Percentiles rank a stretch among this genome's conserved stretches.
These are phyloP conservation scores for Collichthys lucidus DNA, from an alignment of 2,113 vertebrate species.

Conservation along the genomic window DNA sequence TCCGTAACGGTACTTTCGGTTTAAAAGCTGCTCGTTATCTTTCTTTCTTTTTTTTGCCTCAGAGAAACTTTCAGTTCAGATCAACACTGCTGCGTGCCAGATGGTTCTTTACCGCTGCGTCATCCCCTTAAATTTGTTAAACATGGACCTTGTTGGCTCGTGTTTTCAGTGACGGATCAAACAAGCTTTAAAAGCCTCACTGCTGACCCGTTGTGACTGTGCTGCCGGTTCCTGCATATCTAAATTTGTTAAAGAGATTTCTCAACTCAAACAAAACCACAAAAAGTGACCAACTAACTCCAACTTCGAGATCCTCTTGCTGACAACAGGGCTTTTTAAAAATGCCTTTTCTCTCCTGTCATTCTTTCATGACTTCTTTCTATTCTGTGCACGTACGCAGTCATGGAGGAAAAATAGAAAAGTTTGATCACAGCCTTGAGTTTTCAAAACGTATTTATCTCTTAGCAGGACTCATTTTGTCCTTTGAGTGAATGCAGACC, in stretches of 20 bases:
- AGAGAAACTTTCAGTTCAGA: conserved; percentile 31
- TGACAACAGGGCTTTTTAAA: conserved; percentile 1
- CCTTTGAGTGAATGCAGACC: background rate
- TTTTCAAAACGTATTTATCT: background rate
- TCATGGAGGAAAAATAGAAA: background rate
- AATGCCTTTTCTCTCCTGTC: background rate
- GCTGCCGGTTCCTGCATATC: background rate
- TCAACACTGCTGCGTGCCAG: conserved; percentile 21
- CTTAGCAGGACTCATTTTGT: conserved; percentile 8
- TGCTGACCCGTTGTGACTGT: background rate
- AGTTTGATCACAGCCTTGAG: conserved; percentile 4
- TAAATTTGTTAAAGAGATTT: conserved; percentile 18
- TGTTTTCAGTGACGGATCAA: conserved; percentile 4
- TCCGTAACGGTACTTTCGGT: conserved; percentile 25
- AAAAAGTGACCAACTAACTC: conserved; percentile 3
- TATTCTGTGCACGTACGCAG: no score
- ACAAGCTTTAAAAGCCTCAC: conserved; percentile 4
- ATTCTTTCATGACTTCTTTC: background rate
- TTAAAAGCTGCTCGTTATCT: conserved; percentile 36
- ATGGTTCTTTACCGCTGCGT: conserved; percentile 21
- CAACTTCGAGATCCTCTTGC: background rate
- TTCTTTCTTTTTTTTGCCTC: background rate
- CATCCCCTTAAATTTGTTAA: conserved; percentile 37
- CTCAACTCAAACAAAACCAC: background rate
- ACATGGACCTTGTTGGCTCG: conserved; percentile 15